Evolutionary conservation across 2,113 vertebrate genomes (phyloP).

Genomic region (Dissostichus mawsoni): DNA sequence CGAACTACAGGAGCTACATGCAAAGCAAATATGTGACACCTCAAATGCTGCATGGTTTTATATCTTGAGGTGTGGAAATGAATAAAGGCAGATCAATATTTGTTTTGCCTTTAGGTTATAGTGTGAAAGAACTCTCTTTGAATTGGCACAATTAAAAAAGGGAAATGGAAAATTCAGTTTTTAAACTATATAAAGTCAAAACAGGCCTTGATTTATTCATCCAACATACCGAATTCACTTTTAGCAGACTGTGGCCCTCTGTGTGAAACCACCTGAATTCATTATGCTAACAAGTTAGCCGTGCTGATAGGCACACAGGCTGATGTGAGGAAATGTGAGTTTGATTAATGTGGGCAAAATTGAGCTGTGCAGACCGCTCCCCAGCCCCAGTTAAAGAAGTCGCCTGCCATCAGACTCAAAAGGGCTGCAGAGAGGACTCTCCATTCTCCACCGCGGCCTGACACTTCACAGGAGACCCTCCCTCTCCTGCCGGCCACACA

Average conservation of each 20-base stretch:
- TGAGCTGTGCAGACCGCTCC: constrained; percentile 76
- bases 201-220: constrained; percentile 43
- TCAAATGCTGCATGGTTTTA: background rate
- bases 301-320: constrained; percentile 72
- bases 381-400: constrained; percentile 80
- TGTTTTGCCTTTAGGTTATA: background rate
- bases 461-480: constrained; percentile 61
- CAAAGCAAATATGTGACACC: constrained; percentile 3
- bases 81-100: constrained; percentile 4
- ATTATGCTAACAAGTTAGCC: constrained; percentile 79
- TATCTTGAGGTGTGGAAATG: constrained; percentile 8
- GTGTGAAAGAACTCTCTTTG: background rate
- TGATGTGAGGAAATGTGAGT: constrained; percentile 83
- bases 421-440: constrained; percentile 30
- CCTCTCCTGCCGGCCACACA: constrained; percentile 38
- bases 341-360: constrained; percentile 84
- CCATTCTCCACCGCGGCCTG: constrained; percentile 14
- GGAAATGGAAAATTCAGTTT: constrained; percentile 13
- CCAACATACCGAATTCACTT: constrained; percentile 12
- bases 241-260: constrained; percentile 62
- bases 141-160: background rate
- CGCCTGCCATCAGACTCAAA: constrained; percentile 80
- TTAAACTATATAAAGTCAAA: background rate
- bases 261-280: constrained; percentile 76
- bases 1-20: constrained; percentile 8